phyloP scores from a whole-genome alignment of 1,140 invertebrate genomes.

The Polypedilum pembai region DNA sequence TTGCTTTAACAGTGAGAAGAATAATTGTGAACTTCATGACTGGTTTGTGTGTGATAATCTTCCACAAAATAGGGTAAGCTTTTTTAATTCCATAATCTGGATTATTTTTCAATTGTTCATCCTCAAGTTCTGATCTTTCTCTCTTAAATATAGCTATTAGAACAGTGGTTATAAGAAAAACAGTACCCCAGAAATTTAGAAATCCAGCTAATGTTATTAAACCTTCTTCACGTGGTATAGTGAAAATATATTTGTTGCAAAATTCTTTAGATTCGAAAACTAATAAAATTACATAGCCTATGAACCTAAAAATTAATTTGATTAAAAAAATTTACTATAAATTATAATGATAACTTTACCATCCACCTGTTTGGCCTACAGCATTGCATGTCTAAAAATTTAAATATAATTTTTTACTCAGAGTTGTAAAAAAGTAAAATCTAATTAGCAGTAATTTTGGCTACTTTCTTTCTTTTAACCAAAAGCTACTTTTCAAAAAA shows the following conservation, averaged over 20 bases:
- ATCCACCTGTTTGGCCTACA: slow-evolving; percentile 93
- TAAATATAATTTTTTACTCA: background rate
- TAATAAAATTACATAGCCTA: slow-evolving; percentile 95
- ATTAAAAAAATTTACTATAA: no score
- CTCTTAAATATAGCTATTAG: slow-evolving; percentile 82
- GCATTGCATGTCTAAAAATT: slow-evolving; percentile 76
- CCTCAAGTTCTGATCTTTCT: slow-evolving; percentile 52
- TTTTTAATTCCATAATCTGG: slow-evolving; percentile 49
- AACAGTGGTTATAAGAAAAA: slow-evolving; percentile 87
- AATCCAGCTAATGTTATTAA: slow-evolving; percentile 84
- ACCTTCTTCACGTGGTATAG: slow-evolving; percentile 56
- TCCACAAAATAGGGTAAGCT: slow-evolving; percentile 72
- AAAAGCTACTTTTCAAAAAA: no score
- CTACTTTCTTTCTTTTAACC: no score
- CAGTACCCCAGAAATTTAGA: slow-evolving; percentile 89
- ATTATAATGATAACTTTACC: no score
- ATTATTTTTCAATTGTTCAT: background rate
- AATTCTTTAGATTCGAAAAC: slow-evolving; percentile 93
- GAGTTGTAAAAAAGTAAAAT: no score
- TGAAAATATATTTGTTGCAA: slow-evolving; percentile 87
- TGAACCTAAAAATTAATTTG: slow-evolving; percentile 58
- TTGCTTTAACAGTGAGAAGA: slow-evolving; percentile 78
- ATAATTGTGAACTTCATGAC: slow-evolving; percentile 69
- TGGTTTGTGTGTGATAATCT: slow-evolving; percentile 71
- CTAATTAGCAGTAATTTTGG: background rate